Percentiles rank a stretch among this genome's conserved stretches.
Conservation (phyloP, 2,797 vertebrate genomes). For the Semaprochilodus insignis region DNA sequence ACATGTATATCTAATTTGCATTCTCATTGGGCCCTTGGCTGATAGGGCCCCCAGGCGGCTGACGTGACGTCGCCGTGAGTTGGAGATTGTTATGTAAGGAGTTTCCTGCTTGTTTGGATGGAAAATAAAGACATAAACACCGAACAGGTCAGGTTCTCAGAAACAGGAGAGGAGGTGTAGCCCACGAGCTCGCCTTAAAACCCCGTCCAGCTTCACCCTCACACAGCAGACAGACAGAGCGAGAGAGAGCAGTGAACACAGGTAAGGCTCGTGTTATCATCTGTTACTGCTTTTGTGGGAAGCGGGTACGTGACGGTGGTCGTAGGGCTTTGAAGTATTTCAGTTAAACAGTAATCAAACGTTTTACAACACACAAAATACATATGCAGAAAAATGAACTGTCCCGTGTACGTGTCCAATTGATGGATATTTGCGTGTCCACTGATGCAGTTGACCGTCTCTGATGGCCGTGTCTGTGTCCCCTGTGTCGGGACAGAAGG, state of each 20-base stretch:
- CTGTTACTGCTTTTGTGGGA: not conserved
- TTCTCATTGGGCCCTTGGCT: too few relatives aligned
- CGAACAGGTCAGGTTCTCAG: not conserved
- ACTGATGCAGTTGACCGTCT: not conserved
- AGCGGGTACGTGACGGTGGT: too few relatives aligned
- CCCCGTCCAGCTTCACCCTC: not conserved
- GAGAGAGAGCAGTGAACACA: not conserved
- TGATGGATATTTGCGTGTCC: not conserved
- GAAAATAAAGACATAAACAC: not conserved
- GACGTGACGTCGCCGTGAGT: not conserved
- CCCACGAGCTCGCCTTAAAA: not conserved
- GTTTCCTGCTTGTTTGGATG: not conserved
- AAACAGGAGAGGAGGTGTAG: not conserved
- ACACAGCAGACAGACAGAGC: slow-evolving; percentile 1
- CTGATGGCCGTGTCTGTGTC: not conserved
- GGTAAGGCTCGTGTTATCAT: not conserved
- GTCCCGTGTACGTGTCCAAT: too few relatives aligned
- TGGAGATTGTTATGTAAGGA: not conserved
- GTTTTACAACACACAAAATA: too few relatives aligned
- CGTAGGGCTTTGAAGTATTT: too few relatives aligned
- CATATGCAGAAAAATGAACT: too few relatives aligned
- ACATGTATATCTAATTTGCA: too few relatives aligned
- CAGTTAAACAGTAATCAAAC: too few relatives aligned
- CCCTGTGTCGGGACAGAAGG: not conserved
- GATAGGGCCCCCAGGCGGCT: too few relatives aligned